Conservation (phyloP, 2,888 invertebrate species). For the Phrixothrix hirtus region DNA sequence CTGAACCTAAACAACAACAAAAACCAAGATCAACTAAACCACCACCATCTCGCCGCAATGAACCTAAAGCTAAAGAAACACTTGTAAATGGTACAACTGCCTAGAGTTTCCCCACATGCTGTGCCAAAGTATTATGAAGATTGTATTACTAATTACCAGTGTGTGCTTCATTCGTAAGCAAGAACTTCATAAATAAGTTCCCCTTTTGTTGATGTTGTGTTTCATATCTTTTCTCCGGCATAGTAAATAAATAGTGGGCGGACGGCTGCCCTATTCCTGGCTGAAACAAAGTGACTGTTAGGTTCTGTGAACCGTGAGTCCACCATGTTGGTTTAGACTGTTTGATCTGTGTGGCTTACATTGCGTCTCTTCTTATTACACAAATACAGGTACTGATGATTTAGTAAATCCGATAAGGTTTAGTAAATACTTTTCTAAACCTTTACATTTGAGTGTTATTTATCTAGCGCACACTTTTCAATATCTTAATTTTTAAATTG, state of each 20-base stretch:
- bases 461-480: constrained; percentile 46
- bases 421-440: constrained; percentile 53
- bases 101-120: constrained; percentile 47
- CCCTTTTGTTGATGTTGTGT: constrained; percentile 35
- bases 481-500: constrained; percentile 30
- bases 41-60: constrained; percentile 49
- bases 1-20: constrained; percentile 20
- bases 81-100: constrained; percentile 68
- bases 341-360: constrained; percentile 44
- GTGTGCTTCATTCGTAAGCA: constrained; percentile 40
- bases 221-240: constrained; percentile 46
- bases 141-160: constrained; percentile 37
- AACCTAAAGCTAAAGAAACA: constrained; percentile 62
- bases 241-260: constrained; percentile 47
- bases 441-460: constrained; percentile 50
- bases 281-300: constrained; percentile 52
- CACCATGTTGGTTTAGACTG: constrained; percentile 45
- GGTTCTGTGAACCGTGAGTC: constrained; percentile 53
- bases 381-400: constrained; percentile 39
- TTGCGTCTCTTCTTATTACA: constrained; percentile 29
- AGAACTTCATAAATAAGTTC: constrained; percentile 33
- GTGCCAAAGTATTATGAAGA: constrained; percentile 36
- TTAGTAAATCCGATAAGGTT: constrained; percentile 27
- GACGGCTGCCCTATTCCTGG: constrained; percentile 51
- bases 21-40: constrained; percentile 46